Base-by-base conservation (phyloP, 2,113 vertebrate species). In the Coptodon rendalli region DNA sequence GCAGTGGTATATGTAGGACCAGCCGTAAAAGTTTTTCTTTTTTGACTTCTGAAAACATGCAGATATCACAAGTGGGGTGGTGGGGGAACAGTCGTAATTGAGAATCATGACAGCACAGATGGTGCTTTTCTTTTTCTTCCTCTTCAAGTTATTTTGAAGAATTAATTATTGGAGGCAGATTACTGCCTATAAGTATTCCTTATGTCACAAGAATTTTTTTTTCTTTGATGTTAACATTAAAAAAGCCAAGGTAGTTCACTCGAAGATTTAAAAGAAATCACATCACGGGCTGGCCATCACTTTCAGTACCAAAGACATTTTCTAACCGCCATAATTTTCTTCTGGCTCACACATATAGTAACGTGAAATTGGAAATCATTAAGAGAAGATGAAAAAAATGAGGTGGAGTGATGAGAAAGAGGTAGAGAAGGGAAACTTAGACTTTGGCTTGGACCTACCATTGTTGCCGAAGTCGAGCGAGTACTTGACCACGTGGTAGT, bases 401-500 rank as follows among this genome's bases (percentile, higher is more conserved):
- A 82, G 40, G 27, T 48, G 53, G 36, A 57, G 16, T 13, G 45
- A 52, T 52, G 24, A 29, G n/a, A 34, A 16, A 52, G 11, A 71
- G 6, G 22, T n/a, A 24, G 66, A 29, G 24, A 31, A 9, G 6
- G 34, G 79, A 78, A 31, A 52, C 48, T 13, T 52, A 31, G 45
- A 14, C n/a, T 16, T 68, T 6, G 68, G 2, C 40, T 63, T 63
- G 31, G 13, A 87, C 95, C 71, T 93, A 96, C 95, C 98, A 90
- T 98, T 96, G 0, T 98, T 98, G 84, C 99, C 98, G 57, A 99
- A 99, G 93, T 99, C 98, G 96, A 99, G 95, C 4, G 98, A 98
- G 91, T 99, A 99, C 87, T 99, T 99, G 92, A 99, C 98, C 3
- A 99, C 98, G 0, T 99, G 99, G 88, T 99, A 99, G 95, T 99